phyloP scores from a whole-genome alignment of 2,113 vertebrate species.

The Loxodonta africana region DNA sequence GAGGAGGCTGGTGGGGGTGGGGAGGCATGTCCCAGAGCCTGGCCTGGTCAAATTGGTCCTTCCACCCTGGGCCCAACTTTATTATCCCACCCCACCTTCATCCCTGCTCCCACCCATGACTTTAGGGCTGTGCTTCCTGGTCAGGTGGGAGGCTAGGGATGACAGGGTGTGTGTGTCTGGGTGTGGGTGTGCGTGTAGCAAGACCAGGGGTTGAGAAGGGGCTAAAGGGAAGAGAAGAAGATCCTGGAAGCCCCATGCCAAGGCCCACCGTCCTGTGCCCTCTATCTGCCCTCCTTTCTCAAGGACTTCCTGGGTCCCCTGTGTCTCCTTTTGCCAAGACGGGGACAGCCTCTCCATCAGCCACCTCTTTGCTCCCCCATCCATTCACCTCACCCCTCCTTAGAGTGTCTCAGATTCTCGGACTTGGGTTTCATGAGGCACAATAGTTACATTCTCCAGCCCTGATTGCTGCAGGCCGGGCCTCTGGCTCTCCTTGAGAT shows the following conservation, averaged over 20 bases:
- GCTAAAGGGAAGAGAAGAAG: not conserved
- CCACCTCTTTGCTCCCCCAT: constrained; percentile 61
- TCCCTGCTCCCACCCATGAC: not conserved
- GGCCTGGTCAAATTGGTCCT: not conserved
- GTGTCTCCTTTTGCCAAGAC: constrained; percentile 74
- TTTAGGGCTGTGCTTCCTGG: not conserved
- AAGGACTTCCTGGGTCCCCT: constrained; percentile 83
- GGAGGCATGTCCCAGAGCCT: not conserved
- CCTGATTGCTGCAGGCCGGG: constrained; percentile 71
- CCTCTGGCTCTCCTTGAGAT: constrained; percentile 75
- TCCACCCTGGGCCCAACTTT: no score
- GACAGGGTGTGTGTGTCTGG: not conserved
- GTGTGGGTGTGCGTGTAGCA: not conserved
- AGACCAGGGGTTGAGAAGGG: not conserved
- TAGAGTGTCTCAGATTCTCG: constrained; percentile 75
- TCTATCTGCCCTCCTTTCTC: constrained; percentile 81
- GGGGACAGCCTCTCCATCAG: constrained; percentile 72
- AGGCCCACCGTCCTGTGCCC: constrained; percentile 82
- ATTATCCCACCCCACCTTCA: no score
- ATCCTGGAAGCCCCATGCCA: not conserved
- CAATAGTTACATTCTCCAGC: constrained; percentile 83
- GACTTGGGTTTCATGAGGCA: constrained; percentile 84
- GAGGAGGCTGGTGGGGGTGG: not conserved
- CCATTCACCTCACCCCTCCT: constrained; percentile 59
- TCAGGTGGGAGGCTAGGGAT: not conserved